Evolutionary conservation across 1,140 invertebrate species (phyloP).

Genomic region (Tribolium madens): DNA sequence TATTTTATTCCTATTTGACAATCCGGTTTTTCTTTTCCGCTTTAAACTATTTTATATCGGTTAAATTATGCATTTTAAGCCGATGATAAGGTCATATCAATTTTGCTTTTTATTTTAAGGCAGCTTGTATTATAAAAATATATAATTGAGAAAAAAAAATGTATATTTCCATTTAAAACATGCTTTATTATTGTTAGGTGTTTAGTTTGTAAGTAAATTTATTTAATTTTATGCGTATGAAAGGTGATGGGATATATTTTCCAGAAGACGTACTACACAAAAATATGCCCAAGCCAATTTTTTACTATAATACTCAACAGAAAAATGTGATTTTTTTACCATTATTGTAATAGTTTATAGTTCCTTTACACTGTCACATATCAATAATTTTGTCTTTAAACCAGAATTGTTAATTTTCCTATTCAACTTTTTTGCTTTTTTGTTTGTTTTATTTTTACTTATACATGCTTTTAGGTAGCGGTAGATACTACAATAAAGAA

Average conservation of each 20-base stretch:
- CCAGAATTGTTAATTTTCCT: slow-evolving; percentile 39
- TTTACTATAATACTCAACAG: slow-evolving; percentile 54
- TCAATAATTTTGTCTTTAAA: slow-evolving; percentile 42
- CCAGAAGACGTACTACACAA: slow-evolving; percentile 35
- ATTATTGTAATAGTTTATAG: slow-evolving; percentile 54
- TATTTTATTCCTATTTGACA: not conserved
- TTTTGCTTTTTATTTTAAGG: slow-evolving; percentile 32
- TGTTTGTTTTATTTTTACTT: slow-evolving; percentile 50
- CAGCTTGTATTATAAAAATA: slow-evolving; percentile 45
- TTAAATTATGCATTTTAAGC: not conserved
- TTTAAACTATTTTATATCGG: not conserved
- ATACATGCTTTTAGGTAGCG: slow-evolving; percentile 53
- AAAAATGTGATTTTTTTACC: slow-evolving; percentile 56
- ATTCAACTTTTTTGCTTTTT: slow-evolving; percentile 47
- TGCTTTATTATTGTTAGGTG: slow-evolving; percentile 43
- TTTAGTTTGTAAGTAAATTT: slow-evolving; percentile 39
- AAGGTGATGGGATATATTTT: slow-evolving; percentile 49
- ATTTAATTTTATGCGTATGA: slow-evolving; percentile 42
- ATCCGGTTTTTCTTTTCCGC: slow-evolving; percentile 3
- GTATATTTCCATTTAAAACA: slow-evolving; percentile 41
- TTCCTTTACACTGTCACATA: slow-evolving; percentile 51
- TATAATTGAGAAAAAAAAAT: slow-evolving; percentile 30
- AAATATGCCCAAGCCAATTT: slow-evolving; percentile 43
- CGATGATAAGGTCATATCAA: slow-evolving; percentile 2
- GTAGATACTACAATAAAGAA: slow-evolving; percentile 56